These are phyloP conservation scores for Tragelaphus buxtoni DNA, from an alignment of 2,113 vertebrate genomes.

Conservation along the genomic window DNA sequence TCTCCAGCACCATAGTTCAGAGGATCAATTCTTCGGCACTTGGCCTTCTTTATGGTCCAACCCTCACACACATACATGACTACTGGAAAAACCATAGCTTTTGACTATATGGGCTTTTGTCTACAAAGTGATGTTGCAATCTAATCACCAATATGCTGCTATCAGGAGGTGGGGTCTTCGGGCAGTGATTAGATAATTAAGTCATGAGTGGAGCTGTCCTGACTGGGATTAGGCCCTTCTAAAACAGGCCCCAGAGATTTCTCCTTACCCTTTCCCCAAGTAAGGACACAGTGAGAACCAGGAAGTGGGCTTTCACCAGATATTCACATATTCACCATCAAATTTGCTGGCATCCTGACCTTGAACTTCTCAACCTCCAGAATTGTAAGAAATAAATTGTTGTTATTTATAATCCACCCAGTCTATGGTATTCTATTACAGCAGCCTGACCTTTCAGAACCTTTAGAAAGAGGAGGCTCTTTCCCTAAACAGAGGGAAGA, in stretches of 20 bases:
- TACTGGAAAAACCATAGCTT: no score
- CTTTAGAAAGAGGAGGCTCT: not conserved
- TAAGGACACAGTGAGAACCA: not conserved
- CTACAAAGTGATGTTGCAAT: not conserved
- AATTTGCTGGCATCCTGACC: not conserved
- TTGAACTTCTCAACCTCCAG: not conserved
- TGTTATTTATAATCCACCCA: not conserved
- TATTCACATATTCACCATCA: not conserved
- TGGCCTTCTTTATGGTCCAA: no score
- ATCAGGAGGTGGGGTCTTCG: not conserved
- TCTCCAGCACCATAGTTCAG: no score
- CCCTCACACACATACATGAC: no score
- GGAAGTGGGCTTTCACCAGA: not conserved
- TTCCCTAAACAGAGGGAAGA: not conserved
- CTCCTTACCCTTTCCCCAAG: not conserved
- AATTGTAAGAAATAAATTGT: not conserved
- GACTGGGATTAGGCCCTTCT: not conserved
- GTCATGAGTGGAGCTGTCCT: not conserved
- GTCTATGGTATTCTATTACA: not conserved
- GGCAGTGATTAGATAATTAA: not conserved
- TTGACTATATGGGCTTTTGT: no score
- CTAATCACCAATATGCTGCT: not conserved
- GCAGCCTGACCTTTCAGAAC: not conserved
- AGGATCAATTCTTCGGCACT: no score
- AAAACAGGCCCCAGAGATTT: not conserved